A percentile compares a stretch with the other conserved stretches of the same genome.
phyloP scores from a whole-genome alignment of 1,140 invertebrate genomes.

The Musca domestica region DNA sequence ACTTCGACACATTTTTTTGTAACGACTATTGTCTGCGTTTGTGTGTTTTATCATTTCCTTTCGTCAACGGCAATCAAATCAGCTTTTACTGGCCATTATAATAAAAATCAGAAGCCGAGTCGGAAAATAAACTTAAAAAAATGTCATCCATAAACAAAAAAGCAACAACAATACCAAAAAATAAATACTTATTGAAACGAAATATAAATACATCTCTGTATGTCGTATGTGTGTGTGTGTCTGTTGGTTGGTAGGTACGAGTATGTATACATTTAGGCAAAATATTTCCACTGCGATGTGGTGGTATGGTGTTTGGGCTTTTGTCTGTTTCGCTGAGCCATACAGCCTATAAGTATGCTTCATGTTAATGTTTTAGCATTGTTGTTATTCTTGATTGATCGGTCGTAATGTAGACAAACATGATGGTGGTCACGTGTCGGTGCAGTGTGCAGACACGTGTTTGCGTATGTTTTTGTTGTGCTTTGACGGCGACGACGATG shows the following conservation, averaged over 20 bases:
- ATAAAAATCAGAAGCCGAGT: conserved; percentile 1
- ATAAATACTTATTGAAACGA: not conserved
- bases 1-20: not conserved
- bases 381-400: conserved; percentile 26
- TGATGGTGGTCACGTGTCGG: conserved; percentile 28
- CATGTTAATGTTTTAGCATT: conserved; percentile 20
- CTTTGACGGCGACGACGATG: too few species aligned
- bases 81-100: conserved; percentile 18
- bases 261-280: too few species aligned
- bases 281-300: not conserved
- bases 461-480: conserved; percentile 8
- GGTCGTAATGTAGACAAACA: conserved; percentile 25
- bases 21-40: not conserved
- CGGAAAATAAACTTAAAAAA: too few species aligned
- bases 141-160: not conserved
- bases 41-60: conserved; percentile 13
- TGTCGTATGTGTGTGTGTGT: not conserved
- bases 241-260: not conserved
- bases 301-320: not conserved
- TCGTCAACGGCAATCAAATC: conserved; percentile 15
- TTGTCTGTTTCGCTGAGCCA: not conserved
- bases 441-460: conserved; percentile 26
- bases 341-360: conserved; percentile 26
- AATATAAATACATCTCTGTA: not conserved
- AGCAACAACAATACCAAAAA: not conserved